These are phyloP conservation scores for Nestor notabilis DNA, from an alignment of 2,113 vertebrate species.

Conservation along the genomic window DNA sequence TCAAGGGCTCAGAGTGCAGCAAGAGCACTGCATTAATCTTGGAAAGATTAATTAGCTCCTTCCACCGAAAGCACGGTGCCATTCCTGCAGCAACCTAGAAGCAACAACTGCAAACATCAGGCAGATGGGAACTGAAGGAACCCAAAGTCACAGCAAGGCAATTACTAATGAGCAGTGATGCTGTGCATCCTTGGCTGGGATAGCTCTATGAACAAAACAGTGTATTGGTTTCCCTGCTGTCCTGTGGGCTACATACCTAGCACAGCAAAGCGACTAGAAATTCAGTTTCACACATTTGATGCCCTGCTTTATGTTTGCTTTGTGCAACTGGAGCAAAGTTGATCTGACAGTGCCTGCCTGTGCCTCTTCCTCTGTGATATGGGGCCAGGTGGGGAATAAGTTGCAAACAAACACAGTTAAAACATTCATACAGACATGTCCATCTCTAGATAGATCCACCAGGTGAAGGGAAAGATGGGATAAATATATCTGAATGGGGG, in stretches of 20 bases:
- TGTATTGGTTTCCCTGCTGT: not conserved
- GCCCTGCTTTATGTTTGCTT: not conserved
- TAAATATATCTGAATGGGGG: not conserved
- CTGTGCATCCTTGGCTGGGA: not conserved
- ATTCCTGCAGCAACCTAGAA: not conserved
- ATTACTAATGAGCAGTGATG: not conserved
- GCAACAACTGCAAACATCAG: not conserved
- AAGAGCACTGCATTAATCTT: not conserved
- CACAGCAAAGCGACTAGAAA: not conserved
- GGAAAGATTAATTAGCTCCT: not conserved
- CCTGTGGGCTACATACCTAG: not conserved
- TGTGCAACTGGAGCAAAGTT: not conserved
- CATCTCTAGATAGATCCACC: not conserved
- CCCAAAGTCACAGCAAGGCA: not conserved
- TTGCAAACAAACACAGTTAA: not conserved
- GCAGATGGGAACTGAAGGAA: not conserved
- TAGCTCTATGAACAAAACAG: not conserved
- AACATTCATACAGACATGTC: fast-evolving
- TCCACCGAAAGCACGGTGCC: not conserved
- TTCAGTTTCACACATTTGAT: not conserved
- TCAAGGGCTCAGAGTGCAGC: not conserved
- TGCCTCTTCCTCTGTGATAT: not conserved
- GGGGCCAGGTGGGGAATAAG: not conserved
- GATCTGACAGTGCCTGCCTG: not conserved
- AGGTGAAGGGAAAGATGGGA: not conserved